Conservation (phyloP, 1,140 invertebrate genomes). For the Chlorops oryzae region DNA sequence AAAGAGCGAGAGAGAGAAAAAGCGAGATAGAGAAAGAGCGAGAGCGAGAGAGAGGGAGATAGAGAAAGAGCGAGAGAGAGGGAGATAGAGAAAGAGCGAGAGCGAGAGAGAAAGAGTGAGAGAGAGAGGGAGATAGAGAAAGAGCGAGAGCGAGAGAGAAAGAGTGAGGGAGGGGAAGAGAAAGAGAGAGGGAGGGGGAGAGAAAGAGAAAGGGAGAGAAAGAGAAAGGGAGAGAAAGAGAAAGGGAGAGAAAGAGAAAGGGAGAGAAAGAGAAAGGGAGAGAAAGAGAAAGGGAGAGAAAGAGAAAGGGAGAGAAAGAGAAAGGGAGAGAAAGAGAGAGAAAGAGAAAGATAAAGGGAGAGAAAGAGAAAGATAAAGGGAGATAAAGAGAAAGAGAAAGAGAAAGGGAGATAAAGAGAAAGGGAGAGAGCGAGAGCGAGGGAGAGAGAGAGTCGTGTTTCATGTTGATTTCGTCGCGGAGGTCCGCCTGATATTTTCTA, state of each 20-base stretch:
- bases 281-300: background rate
- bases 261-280: background rate
- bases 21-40: background rate
- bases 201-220: background rate
- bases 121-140: background rate
- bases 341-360: too few species aligned
- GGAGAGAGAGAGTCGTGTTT: too few species aligned
- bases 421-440: too few species aligned
- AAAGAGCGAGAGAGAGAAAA: background rate
- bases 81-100: background rate
- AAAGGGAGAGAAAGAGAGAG: background rate
- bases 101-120: background rate
- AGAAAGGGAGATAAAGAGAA: too few species aligned
- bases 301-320: background rate
- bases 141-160: background rate
- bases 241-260: background rate
- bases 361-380: too few species aligned
- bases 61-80: background rate
- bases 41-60: background rate
- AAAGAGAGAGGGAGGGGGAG: background rate
- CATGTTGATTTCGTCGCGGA: too few species aligned
- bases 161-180: background rate
- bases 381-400: too few species aligned
- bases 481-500: too few species aligned
- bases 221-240: background rate